Evolutionary conservation across 1,140 invertebrate genomes (phyloP), one percentile per base, ranked within the genome.

Genomic region (Listronotus bonariensis): DNA sequence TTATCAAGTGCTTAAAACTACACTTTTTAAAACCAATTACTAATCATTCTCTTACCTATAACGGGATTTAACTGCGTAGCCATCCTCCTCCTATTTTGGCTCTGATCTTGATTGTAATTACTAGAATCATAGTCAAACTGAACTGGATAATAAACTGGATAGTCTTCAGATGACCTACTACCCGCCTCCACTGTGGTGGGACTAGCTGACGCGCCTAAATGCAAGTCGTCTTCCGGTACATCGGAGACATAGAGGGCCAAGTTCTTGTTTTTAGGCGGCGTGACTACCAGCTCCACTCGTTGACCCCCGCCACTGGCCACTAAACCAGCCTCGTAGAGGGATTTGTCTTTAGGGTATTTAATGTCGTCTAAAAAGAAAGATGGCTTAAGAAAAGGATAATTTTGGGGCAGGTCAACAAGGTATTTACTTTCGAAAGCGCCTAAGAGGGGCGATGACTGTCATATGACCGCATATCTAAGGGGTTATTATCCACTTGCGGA

Each of bases 181-280:
- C 70, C 58, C 26, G 71, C 18, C 46, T 76, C 76, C 69, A 77
- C 65, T 56, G 72, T 66, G 62, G 83, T 83, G n/a, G 84, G 83
- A 75, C 83, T 85, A 7, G 83, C 83, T 0, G 83, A 85, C 6
- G 83, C 82, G 8, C 83, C 83, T 14, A 85, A 66, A 3, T 78
- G 71, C 49, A 84, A 71, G 59, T 84, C 83, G 68, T 84, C 82
- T 49, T 85, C 83, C 0, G 73, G 71, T 43, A 38, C 51, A 15
- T 76, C 70, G 42, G 70, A 72, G 1, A 69, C 76, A 17, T 34
- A 66, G 32, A 73, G 53, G 38, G 73, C 57, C 67, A 72, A 70
- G 17, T 67, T 74, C 53, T 69, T 73, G 18, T 68, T 70, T 41
- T 68, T 72, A 14, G 71, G 59, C 20, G 70, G 68, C 14, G 64